Evolutionary conservation across 2,113 vertebrate genomes (phyloP), one percentile per base, ranked within the genome.

Genomic region (Gallinago jamesoni): DNA sequence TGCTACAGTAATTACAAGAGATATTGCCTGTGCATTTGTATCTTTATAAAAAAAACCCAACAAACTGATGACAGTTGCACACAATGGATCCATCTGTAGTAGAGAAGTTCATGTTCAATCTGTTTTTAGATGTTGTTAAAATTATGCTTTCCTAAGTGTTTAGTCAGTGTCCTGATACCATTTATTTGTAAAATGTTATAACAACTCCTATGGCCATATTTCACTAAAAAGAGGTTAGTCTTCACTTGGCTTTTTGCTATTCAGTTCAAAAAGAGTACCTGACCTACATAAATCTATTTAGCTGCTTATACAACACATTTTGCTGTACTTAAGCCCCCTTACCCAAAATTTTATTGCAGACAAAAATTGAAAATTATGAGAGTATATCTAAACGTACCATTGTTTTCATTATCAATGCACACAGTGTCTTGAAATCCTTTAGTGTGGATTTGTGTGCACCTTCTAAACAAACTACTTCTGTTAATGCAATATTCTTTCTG

Each of bases 121-220:
- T 3, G 3, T 43, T 92, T 93, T 79, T 76, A 94, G 77, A 30
- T 24, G 19, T 31, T 82, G 57, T 70, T 89, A 67, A 84, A 94
- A 78, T n/a, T 35, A 67, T 8, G 33, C 1, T 6, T 89, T 82
- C 84, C 47, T 48, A 43, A 69, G 33, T 28, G 41, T 41, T 82
- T 89, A 76, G 45, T 72, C 30, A 78, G 20, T 74, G 69, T 66
- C 59, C 55, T 83, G n/a, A 66, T 48, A 41, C 6, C 41, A 43
- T 48, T 74, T 55, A 23, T 85, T 92, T 75, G 22, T 89, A 64
- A 95, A 94, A 75, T 43, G 12, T 47, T 74, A 60, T n/a, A 64
- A 89, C 89, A 80, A 63, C 13, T 59, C 35, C 47, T 37, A 14
- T 66, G 48, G 19, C 21, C 12, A 5, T 43, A 67, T 91, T 93